Evolutionary conservation across 2,888 invertebrate species (phyloP), one percentile per base, ranked within the genome.

Genomic region (Acleris holmiana): DNA sequence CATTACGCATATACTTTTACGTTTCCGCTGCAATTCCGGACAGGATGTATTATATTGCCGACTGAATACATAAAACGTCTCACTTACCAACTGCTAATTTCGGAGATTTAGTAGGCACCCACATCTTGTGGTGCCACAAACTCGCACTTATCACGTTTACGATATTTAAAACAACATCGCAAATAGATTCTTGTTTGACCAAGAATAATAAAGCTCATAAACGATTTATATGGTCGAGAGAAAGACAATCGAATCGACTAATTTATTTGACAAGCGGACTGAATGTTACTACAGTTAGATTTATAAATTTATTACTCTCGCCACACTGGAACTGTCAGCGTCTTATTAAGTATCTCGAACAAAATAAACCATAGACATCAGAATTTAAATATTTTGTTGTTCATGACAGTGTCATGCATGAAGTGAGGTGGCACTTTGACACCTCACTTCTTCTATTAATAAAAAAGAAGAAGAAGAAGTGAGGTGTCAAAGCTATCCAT

Each of bases 51-150:
- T 74, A 70, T 73, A 74, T 74, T 73, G 74, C 74, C 79, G 82
- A 86, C 84, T 80, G 82, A 84, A 84, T 84, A 76, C 61, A 62
- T 61, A 76, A 82, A 83, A 83, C 73, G 75, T 77, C 76, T 77
- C 80, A 93, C 95, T 95, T 93, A 95, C 95, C 95, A 86, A 95
- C 95, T 77, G 94, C 96, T 88, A 95, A 94, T 93, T 96, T 96
- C 74, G 95, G 94, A 69, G 94, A 94, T 91, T 95, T 96, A 71
- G 95, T 94, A 72, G 95, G 95, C 78, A 94, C 94, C 96, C 96
- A 96, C 96, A 96, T 96, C 84, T 85, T 86, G 53, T 58, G 29
- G 61, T 67, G 67, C 51, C 23, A 50, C 50, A 67, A 59, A 40
- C 49, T 49, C 49, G 29, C 25, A 50, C 35, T 44, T 21, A 55